Conservation (phyloP, 1,140 invertebrate species). For the Nasonia giraulti region DNA sequence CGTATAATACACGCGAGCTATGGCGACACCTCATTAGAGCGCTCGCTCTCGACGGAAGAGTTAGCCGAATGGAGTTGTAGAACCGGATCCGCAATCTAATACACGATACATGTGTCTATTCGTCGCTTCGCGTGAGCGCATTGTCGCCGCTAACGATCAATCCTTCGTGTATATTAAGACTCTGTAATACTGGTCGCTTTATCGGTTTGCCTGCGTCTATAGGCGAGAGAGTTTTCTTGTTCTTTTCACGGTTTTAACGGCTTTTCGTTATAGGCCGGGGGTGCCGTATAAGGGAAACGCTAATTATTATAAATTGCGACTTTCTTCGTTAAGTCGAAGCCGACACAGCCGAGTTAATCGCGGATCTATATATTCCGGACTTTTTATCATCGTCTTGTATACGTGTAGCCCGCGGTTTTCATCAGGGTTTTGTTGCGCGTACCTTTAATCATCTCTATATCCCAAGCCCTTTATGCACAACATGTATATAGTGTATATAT, state of each 20-base stretch:
- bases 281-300: constrained; percentile 5
- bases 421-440: neutral
- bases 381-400: neutral
- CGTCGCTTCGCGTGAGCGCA: neutral
- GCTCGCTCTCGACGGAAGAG: constrained; percentile 45
- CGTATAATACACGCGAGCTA: neutral
- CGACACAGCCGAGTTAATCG: too few relatives aligned
- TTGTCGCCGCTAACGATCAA: constrained; percentile 49
- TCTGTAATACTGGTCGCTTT: neutral
- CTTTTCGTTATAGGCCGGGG: neutral
- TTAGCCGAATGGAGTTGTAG: constrained; percentile 48
- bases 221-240: neutral
- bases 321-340: constrained; percentile 10
- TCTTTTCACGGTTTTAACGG: neutral
- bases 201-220: neutral
- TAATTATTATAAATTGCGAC: constrained; percentile 30
- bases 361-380: neutral
- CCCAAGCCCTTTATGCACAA: neutral
- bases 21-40: constrained; percentile 40
- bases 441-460: neutral
- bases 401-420: neutral
- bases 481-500: neutral
- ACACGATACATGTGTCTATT: neutral
- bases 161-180: constrained; percentile 11
- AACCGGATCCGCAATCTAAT: constrained; percentile 52